Percentiles rank a stretch among this genome's conserved stretches.
These are phyloP conservation scores for Alcedo atthis DNA, from an alignment of 2,797 vertebrate genomes.

Conservation along the genomic window DNA sequence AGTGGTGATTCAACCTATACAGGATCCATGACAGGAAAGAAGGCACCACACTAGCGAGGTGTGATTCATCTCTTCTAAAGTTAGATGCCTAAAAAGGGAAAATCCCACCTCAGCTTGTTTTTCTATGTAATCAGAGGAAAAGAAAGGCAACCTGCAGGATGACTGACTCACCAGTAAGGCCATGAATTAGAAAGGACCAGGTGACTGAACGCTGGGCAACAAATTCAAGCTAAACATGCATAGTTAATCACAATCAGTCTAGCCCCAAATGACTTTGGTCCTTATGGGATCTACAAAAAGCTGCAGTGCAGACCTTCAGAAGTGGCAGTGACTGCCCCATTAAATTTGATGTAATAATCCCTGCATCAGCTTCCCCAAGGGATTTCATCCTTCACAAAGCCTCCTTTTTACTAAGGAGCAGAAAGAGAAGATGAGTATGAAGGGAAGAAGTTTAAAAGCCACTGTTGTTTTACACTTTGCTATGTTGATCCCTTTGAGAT, in stretches of 20 bases:
- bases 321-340: neutral
- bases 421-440: neutral
- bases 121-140: neutral
- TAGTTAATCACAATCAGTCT: neutral
- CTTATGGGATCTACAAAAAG: neutral
- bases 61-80: slow-evolving; percentile 26
- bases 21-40: neutral
- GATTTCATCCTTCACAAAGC: neutral
- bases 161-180: neutral
- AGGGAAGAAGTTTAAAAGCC: neutral
- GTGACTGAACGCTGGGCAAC: neutral
- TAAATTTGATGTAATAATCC: neutral
- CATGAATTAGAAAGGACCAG: neutral
- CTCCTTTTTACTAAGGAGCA: neutral
- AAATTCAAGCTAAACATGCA: neutral
- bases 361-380: neutral
- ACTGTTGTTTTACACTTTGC: neutral
- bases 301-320: neutral
- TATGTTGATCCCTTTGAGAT: neutral
- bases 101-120: neutral
- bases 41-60: neutral
- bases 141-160: neutral
- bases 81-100: slow-evolving; percentile 21
- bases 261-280: neutral
- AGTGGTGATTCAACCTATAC: neutral